phyloP scores from a whole-genome alignment of 2,797 vertebrate species.

The Pipistrellus pygmaeus region DNA sequence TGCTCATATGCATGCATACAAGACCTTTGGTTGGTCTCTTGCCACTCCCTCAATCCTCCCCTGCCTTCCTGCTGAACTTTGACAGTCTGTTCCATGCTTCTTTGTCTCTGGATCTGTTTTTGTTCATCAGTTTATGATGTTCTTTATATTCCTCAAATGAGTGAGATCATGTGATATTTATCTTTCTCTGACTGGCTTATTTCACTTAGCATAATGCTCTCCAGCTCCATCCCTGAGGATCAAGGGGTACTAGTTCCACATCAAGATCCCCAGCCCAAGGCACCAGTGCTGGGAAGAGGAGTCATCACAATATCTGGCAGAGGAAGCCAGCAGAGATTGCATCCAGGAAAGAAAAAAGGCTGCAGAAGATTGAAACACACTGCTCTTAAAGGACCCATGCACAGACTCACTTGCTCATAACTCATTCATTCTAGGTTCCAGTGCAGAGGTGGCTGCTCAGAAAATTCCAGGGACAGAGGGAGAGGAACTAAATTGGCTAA shows the following conservation, averaged over 20 bases:
- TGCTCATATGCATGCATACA: too few species aligned
- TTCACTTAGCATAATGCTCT: too few species aligned
- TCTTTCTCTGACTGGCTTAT: too few species aligned
- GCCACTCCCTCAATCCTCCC: too few species aligned
- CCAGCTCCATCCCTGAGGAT: not conserved
- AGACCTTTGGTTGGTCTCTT: too few species aligned
- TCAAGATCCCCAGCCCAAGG: not conserved
- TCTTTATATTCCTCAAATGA: too few species aligned
- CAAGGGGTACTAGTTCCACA: not conserved
- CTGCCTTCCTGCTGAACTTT: too few species aligned
- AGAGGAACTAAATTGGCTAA: not conserved
- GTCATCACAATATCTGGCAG: not conserved
- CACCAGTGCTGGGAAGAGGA: not conserved
- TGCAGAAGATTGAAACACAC: not conserved
- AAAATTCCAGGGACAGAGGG: not conserved
- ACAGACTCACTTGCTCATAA: not conserved
- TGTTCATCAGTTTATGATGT: too few species aligned
- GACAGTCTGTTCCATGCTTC: too few species aligned
- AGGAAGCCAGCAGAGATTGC: not conserved
- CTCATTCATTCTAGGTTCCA: not conserved
- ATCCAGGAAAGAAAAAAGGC: not conserved
- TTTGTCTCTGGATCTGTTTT: too few species aligned
- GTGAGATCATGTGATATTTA: too few species aligned
- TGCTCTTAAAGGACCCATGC: not conserved
- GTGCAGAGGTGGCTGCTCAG: not conserved